These are phyloP conservation scores for Poecilia wingei DNA, from an alignment of 2,797 vertebrate species.

Conservation along the genomic window DNA sequence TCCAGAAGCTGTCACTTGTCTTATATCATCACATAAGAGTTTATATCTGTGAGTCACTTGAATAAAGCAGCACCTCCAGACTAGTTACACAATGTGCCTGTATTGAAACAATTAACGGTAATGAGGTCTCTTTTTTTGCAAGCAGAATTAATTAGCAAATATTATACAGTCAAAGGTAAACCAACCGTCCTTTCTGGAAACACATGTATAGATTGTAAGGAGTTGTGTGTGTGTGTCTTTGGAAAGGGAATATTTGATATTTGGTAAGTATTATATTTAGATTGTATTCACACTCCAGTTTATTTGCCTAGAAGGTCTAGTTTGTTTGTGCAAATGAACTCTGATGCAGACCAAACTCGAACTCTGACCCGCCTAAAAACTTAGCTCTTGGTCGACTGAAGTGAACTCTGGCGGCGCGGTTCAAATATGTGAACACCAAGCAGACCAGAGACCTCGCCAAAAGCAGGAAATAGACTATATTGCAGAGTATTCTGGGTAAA, in stretches of 20 bases:
- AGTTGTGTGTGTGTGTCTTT: not conserved
- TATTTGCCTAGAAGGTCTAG: too few relatives aligned
- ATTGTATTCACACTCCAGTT: too few relatives aligned
- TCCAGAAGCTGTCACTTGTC: slow-evolving; percentile 9
- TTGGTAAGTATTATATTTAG: too few relatives aligned
- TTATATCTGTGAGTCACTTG: slow-evolving; percentile 54
- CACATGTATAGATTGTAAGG: slow-evolving; percentile 18
- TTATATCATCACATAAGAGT: slow-evolving; percentile 16
- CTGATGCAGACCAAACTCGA: too few relatives aligned
- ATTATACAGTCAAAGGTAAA: slow-evolving; percentile 31
- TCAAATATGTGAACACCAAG: too few relatives aligned
- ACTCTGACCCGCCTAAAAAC: too few relatives aligned
- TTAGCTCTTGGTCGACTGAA: too few relatives aligned
- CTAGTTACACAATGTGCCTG: slow-evolving; percentile 48
- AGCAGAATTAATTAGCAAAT: slow-evolving; percentile 36
- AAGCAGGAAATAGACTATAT: too few relatives aligned
- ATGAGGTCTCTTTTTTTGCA: slow-evolving; percentile 43
- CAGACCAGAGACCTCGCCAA: too few relatives aligned
- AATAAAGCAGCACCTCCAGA: slow-evolving; percentile 51
- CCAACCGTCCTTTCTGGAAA: not conserved
- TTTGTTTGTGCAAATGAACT: too few relatives aligned
- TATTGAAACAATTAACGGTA: slow-evolving; percentile 35
- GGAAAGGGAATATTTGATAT: not conserved
- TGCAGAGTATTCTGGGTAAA: too few relatives aligned
- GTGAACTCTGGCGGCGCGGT: too few relatives aligned